Base-by-base conservation (phyloP, 2,113 vertebrate genomes). In the Trochalopteron elliotii region DNA sequence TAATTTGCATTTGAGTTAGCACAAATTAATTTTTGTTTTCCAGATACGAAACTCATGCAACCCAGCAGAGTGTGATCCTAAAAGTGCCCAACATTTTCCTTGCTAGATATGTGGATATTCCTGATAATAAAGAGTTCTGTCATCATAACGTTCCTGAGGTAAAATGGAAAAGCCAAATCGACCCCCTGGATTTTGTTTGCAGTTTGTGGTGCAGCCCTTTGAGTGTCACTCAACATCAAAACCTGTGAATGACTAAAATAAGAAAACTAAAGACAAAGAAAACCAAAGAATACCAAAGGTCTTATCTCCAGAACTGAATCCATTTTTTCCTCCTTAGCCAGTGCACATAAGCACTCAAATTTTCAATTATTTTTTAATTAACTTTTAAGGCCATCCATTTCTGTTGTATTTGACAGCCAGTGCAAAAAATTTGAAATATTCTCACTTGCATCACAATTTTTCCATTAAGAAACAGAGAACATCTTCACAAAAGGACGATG, bases 51-150 rank as follows among this genome's bases (percentile, higher is more conserved):
- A 40, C 14, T 5, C 10, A 4, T 6, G 28, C 11, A 47, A 19
- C 3, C 9, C 65, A 42, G 3, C 1, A 0, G 6, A 37, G 12
- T 37, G 31, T 14, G 7, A 3, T 11, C 17, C 8, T 31, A 9
- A 50, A 78, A 68, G 1, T 9, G 5, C 31, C 12, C 49, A 17
- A 10, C 5, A 5, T 45, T 61, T 44, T 14, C 56, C 49, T 39
- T n/a, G 10, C 21, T 33, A 10, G 7, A 13, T 10, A 2, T 6
- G 14, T 17, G 39, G 27, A 3, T 7, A 27, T 12, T 9, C 30
- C 57, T 31, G 31, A 4, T 4, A 44, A 75, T 15, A 25, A 68
- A n/a, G 20, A 14, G 21, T 50, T 53, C 40, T 56, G 25, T 6
- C 23, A 8, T 21, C 6, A 0, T 0, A 33, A 3, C 23, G 5